phyloP scores from a whole-genome alignment of 2,888 invertebrate species.

The Galerucella nymphaeae region DNA sequence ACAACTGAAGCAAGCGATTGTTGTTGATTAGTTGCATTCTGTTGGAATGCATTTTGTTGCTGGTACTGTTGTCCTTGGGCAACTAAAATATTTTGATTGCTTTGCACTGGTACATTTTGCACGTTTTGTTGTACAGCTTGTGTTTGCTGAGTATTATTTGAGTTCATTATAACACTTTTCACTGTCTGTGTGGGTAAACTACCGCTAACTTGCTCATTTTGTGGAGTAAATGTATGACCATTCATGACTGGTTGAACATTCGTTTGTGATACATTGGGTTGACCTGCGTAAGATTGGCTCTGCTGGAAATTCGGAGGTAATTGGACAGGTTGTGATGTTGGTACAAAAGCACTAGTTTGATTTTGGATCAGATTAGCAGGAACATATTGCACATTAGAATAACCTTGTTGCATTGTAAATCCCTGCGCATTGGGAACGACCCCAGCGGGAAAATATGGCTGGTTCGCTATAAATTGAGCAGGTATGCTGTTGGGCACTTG shows the following conservation, averaged over 20 bases:
- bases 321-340: constrained; percentile 61
- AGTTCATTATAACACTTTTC: constrained; percentile 58
- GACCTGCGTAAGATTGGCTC: constrained; percentile 62
- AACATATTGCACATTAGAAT: constrained; percentile 62
- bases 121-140: constrained; percentile 43
- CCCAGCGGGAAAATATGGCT: constrained; percentile 58
- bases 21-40: constrained; percentile 41
- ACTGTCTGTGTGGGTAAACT: constrained; percentile 59
- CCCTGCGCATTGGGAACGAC: constrained; percentile 55
- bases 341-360: constrained; percentile 62
- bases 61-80: constrained; percentile 45
- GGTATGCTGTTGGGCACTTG: constrained; percentile 58
- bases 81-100: constrained; percentile 39
- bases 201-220: constrained; percentile 50
- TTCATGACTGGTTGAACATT: constrained; percentile 58
- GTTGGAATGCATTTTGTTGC: constrained; percentile 56
- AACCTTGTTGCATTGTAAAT: constrained; percentile 55
- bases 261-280: constrained; percentile 55
- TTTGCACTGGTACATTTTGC: constrained; percentile 43
- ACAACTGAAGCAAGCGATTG: constrained; percentile 32
- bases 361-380: constrained; percentile 60
- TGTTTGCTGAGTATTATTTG: constrained; percentile 43
- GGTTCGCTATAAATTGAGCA: constrained; percentile 59
- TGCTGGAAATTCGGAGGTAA: constrained; percentile 60
- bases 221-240: constrained; percentile 59